Evolutionary conservation across 1,140 invertebrate genomes (phyloP).

Genomic region (Eriosoma lanigerum): DNA sequence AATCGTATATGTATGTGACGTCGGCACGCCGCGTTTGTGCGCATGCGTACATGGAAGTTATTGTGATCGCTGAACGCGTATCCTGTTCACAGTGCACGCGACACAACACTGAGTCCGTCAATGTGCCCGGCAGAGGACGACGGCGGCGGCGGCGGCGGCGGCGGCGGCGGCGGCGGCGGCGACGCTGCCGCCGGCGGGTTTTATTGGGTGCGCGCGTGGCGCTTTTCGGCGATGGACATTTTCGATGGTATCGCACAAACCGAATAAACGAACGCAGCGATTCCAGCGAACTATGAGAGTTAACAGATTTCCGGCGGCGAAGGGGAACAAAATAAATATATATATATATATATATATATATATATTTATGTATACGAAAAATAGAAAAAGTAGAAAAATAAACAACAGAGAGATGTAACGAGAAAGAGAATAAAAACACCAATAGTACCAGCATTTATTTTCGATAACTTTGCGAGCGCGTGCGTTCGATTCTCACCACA

Average conservation of each 20-base stretch:
- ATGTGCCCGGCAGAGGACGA: slow-evolving; percentile 7
- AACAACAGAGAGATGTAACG: background rate
- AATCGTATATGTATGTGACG: too few relatives aligned
- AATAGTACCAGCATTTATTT: slow-evolving; percentile 20
- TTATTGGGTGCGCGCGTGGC: background rate
- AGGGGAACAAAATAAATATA: background rate
- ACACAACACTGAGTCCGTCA: slow-evolving; percentile 29
- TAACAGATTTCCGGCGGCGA: slow-evolving; percentile 25
- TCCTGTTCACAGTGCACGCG: slow-evolving; percentile 27
- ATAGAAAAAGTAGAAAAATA: background rate
- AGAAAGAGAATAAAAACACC: background rate
- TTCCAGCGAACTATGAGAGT: slow-evolving; percentile 25
- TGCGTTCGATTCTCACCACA: background rate
- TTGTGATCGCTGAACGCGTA: too few relatives aligned
- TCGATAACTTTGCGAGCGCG: background rate
- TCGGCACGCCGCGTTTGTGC: too few relatives aligned
- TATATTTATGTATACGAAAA: background rate
- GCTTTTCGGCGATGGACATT: background rate
- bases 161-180: background rate
- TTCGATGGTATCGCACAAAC: background rate
- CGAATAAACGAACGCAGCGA: slow-evolving; percentile 36
- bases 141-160: background rate
- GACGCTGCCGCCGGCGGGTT: background rate
- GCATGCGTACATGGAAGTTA: too few relatives aligned
- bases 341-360: background rate